Evolutionary conservation across 2,888 invertebrate species (phyloP).

Genomic region (Poecilus cupreus): DNA sequence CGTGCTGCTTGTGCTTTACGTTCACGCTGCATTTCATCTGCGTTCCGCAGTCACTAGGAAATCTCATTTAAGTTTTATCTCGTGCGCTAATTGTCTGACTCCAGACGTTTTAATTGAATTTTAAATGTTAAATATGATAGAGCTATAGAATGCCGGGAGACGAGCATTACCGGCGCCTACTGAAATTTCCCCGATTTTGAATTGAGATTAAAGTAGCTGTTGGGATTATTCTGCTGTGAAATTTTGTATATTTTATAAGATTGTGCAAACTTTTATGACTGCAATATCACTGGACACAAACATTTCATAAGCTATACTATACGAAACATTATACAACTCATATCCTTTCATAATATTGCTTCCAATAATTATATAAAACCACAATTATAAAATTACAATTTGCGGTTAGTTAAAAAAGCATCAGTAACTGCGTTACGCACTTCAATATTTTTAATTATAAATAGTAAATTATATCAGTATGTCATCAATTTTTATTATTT

Average conservation of each 20-base stretch:
- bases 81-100: slow-evolving; percentile 45
- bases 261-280: neutral
- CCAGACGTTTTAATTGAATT: slow-evolving; percentile 55
- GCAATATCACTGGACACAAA: no score
- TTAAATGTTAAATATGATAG: slow-evolving; percentile 56
- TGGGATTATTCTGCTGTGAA: neutral
- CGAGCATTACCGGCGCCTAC: neutral
- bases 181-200: neutral
- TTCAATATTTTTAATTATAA: no score
- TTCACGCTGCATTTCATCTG: slow-evolving; percentile 30
- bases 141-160: neutral
- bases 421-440: no score
- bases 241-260: neutral
- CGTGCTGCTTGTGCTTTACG: neutral
- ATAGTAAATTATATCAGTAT: no score
- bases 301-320: no score
- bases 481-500: no score
- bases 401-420: no score
- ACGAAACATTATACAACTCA: no score
- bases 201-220: neutral
- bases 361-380: no score
- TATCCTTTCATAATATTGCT: no score
- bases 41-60: slow-evolving; percentile 6
- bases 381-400: no score
- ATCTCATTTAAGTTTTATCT: slow-evolving; percentile 52